Base-by-base conservation (phyloP, 2,113 vertebrate genomes). In the Xiphorhynchus elegans region DNA sequence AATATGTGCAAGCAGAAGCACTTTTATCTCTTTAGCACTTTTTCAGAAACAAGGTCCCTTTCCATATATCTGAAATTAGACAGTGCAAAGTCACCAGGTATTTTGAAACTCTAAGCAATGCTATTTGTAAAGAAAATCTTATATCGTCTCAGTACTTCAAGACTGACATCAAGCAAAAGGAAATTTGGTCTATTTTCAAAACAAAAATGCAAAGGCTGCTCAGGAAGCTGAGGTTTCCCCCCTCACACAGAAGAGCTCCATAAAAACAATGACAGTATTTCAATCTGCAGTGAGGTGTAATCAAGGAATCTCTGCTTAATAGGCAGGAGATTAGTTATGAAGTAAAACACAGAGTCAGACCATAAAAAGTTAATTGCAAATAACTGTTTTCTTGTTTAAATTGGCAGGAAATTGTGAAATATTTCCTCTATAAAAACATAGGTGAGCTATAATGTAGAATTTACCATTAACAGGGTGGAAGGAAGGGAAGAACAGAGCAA, bases 321-420 rank as follows among this genome's bases (percentile, higher is more conserved):
- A 91, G 90, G 64, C 63, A 87, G 21, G 50, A 92, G 82, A 95
- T 90, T 40, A 92, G 69, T 77, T 96, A 93, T 55, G 50, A 87
- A 91, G 87, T 81, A 93, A 92, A 94, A 95, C 50, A 86, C 78
- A 75, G 56, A 67, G 44, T 69, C 23, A 95, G 53, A 76, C 55
- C 81, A 89, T 84, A 88, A 96, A 87, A 97, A 80, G 47, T 85
- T 96, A 96, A 96, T 87, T 95, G 84, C 73, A 96, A 96, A 91
- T 96, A 78, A 89, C 92, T 60, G 39, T 92, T 94, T 96, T 96
- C 84, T 94, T 90, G 55, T 95, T 96, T 93, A 85, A 94, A 85
- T 70, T 55, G 53, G 75, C 84, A 94, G 84, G 76, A 91, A 94
- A 96, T 72, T 58, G 68, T 80, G 69, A 96, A 96, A 75, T 94